These are phyloP conservation scores for Datnioides undecimradiatus DNA, from an alignment of 2,113 vertebrate species.

Conservation along the genomic window DNA sequence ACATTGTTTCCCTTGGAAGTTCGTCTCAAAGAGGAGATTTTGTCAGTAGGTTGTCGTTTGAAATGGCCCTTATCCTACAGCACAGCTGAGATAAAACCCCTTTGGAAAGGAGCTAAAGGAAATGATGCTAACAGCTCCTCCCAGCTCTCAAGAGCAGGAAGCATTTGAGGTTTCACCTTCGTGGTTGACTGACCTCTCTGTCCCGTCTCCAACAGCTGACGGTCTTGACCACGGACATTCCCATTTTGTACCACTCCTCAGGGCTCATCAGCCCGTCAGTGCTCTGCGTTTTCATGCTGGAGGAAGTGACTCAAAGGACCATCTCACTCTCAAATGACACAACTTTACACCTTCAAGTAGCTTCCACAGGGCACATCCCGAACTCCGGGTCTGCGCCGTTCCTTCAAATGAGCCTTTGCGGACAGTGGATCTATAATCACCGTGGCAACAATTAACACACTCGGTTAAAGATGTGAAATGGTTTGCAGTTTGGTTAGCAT, in stretches of 20 bases:
- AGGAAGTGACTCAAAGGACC: not conserved
- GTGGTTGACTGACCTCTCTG: conserved; percentile 2
- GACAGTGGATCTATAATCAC: too few relatives aligned
- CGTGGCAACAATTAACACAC: too few relatives aligned
- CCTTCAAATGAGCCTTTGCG: too few relatives aligned
- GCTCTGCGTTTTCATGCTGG: not conserved
- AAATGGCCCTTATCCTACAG: not conserved
- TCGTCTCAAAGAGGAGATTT: conserved; percentile 25
- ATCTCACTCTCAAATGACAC: too few relatives aligned
- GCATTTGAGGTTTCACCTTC: conserved; percentile 23
- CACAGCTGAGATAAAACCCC: conserved; percentile 13
- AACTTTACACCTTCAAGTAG: too few relatives aligned
- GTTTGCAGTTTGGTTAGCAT: too few relatives aligned
- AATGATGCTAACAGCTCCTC: conserved; percentile 1
- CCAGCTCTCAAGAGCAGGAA: not conserved
- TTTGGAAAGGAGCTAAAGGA: not conserved
- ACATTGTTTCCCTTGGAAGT: conserved; percentile 19
- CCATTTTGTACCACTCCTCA: not conserved
- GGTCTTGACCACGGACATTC: not conserved
- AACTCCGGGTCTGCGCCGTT: too few relatives aligned
- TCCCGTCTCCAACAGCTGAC: not conserved
- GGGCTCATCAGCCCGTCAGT: not conserved
- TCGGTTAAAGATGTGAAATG: too few relatives aligned
- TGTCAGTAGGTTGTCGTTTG: conserved; percentile 32
- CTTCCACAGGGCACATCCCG: too few relatives aligned